A percentile compares a stretch with the other conserved stretches of the same genome.
Evolutionary conservation across 53 echinoderm and acorn worm genomes (phyloP).

Genomic region (Patiria pectinifera): DNA sequence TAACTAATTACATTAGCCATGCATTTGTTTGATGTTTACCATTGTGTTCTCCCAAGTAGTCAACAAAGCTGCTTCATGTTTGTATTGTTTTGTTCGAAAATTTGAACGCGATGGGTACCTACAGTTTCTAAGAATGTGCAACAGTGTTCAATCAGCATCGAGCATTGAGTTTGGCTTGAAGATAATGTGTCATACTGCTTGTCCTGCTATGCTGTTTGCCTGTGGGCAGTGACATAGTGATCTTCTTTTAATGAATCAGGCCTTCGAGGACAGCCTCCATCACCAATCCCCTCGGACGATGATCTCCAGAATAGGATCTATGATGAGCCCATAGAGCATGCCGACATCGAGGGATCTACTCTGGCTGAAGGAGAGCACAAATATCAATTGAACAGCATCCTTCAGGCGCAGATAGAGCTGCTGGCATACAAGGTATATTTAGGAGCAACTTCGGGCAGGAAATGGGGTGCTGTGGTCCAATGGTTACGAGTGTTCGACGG

Average conservation of each 20-base stretch:
- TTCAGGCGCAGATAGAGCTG: slow-evolving; percentile 79
- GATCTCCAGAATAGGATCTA: slow-evolving; percentile 28
- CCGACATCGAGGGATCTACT: neutral
- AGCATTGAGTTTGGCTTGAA: too few relatives aligned
- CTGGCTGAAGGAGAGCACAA: slow-evolving; percentile 29
- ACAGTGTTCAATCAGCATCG: too few relatives aligned
- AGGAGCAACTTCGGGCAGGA: neutral
- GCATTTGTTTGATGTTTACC: too few relatives aligned
- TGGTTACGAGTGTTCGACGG: neutral
- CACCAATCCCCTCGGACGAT: slow-evolving; percentile 29
- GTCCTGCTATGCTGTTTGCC: neutral
- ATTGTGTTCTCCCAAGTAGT: too few relatives aligned
- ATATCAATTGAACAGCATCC: slow-evolving; percentile 28
- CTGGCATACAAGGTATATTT: slow-evolving; percentile 82
- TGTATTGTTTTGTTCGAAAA: too few relatives aligned
- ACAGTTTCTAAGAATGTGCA: too few relatives aligned
- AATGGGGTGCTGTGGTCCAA: neutral
- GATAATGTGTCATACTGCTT: too few relatives aligned
- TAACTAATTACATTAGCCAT: too few relatives aligned
- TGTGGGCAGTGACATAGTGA: neutral
- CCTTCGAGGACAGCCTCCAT: neutral
- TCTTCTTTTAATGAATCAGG: neutral
- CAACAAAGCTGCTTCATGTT: too few relatives aligned
- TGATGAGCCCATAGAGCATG: slow-evolving; percentile 19
- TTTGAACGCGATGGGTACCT: too few relatives aligned